Percentiles rank a stretch among this genome's conserved stretches.
phyloP scores from a whole-genome alignment of 2,888 invertebrate species.

The Drosophila multiciliata region DNA sequence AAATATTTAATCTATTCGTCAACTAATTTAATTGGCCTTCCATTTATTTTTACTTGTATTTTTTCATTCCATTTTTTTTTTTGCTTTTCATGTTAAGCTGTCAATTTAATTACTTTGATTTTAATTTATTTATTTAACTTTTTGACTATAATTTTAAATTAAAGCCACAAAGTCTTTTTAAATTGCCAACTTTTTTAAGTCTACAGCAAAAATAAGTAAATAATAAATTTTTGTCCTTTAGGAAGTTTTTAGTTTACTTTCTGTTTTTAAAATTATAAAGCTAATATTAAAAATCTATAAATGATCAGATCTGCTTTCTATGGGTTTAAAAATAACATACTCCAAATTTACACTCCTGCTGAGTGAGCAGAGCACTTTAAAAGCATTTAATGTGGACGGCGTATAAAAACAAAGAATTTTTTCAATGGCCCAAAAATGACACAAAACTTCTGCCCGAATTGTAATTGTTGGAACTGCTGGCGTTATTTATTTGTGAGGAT shows the following conservation, averaged over 20 bases:
- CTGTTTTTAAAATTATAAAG: not conserved
- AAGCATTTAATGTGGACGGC: not conserved
- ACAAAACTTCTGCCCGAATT: slow-evolving; percentile 49
- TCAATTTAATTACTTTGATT: not conserved
- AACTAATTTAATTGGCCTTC: not conserved
- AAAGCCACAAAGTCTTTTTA: not conserved
- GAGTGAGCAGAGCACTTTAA: not conserved
- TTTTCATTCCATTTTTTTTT: not conserved
- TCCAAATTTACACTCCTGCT: not conserved
- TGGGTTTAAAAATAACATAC: not conserved
- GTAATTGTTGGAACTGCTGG: slow-evolving; percentile 63
- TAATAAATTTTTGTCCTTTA: not conserved
- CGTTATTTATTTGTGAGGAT: slow-evolving; percentile 62
- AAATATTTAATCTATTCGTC: not conserved
- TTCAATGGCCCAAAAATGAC: slow-evolving; percentile 44
- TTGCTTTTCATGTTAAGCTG: accelerated
- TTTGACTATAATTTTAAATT: not conserved
- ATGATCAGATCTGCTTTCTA: not conserved
- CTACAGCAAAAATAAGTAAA: not conserved
- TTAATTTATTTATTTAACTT: not conserved
- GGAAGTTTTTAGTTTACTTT: not conserved
- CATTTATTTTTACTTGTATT: not conserved
- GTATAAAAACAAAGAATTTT: slow-evolving; percentile 46
- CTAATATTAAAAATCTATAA: not conserved
- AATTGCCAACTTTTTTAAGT: not conserved